Conservation (phyloP, 1,140 invertebrate genomes). For the Tetramorium parvispinum region DNA sequence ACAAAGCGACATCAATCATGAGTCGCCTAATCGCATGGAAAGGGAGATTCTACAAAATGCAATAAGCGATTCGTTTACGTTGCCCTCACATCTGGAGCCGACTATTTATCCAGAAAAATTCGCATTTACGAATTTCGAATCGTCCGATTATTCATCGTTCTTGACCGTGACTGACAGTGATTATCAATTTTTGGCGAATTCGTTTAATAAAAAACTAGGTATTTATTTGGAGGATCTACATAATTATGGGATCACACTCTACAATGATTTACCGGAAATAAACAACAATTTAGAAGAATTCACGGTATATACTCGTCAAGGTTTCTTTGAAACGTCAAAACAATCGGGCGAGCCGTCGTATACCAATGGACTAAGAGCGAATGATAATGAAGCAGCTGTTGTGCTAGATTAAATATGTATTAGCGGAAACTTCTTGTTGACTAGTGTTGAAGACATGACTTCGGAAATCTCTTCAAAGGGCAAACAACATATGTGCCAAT, state of each 20-base stretch:
- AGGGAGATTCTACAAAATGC: constrained; percentile 60
- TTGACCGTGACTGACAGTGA: neutral
- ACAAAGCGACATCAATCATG: constrained; percentile 64
- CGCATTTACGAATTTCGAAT: neutral
- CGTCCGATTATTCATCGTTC: neutral
- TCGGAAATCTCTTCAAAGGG: neutral
- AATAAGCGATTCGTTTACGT: constrained; percentile 21
- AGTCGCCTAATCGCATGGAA: constrained; percentile 69
- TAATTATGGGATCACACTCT: constrained; percentile 10
- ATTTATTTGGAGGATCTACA: neutral
- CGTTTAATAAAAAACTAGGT: neutral
- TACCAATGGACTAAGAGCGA: neutral
- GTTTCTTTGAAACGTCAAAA: neutral
- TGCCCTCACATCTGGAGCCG: neutral
- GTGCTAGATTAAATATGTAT: neutral
- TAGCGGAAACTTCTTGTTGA: neutral
- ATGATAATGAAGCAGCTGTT: constrained; percentile 8
- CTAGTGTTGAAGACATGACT: neutral
- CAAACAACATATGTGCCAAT: constrained; percentile 24
- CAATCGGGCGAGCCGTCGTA: neutral
- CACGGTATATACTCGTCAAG: neutral
- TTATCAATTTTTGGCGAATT: neutral
- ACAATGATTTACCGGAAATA: constrained; percentile 24
- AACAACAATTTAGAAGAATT: constrained; percentile 42
- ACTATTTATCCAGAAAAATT: neutral